Conservation (phyloP, 2,888 invertebrate genomes). For the Dyspetes luteomarginatus region DNA sequence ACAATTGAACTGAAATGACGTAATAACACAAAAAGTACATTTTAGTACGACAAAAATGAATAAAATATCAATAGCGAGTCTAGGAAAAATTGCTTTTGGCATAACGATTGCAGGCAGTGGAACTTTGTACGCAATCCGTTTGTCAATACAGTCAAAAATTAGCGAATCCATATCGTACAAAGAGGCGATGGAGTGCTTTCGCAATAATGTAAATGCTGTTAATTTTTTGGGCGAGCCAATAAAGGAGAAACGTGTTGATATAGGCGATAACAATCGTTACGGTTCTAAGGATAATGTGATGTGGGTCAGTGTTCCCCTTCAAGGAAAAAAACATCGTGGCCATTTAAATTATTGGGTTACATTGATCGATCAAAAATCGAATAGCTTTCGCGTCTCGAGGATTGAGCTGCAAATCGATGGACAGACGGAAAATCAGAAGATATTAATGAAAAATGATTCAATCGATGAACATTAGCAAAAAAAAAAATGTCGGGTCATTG, state of each 20-base stretch:
- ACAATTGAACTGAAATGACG: not conserved
- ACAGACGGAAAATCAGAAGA: constrained; percentile 61
- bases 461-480: not conserved
- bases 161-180: constrained; percentile 87
- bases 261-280: constrained; percentile 83
- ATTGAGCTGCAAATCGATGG: constrained; percentile 71
- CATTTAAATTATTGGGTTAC: constrained; percentile 71
- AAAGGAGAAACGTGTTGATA: constrained; percentile 86
- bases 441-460: constrained; percentile 67
- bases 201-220: constrained; percentile 86
- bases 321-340: constrained; percentile 88
- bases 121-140: constrained; percentile 85
- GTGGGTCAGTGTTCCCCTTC: constrained; percentile 87
- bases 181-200: constrained; percentile 86
- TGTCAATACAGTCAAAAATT: constrained; percentile 85
- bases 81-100: constrained; percentile 87
- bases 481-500: not conserved
- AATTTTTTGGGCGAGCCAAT: constrained; percentile 90
- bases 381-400: constrained; percentile 61
- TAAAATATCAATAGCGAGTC: constrained; percentile 84
- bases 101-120: constrained; percentile 86
- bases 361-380: constrained; percentile 23
- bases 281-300: constrained; percentile 85
- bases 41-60: constrained; percentile 61
- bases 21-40: not conserved